These are phyloP conservation scores for Neotragus pygmaeus DNA, from an alignment of 2,113 vertebrate species.

Conservation along the genomic window DNA sequence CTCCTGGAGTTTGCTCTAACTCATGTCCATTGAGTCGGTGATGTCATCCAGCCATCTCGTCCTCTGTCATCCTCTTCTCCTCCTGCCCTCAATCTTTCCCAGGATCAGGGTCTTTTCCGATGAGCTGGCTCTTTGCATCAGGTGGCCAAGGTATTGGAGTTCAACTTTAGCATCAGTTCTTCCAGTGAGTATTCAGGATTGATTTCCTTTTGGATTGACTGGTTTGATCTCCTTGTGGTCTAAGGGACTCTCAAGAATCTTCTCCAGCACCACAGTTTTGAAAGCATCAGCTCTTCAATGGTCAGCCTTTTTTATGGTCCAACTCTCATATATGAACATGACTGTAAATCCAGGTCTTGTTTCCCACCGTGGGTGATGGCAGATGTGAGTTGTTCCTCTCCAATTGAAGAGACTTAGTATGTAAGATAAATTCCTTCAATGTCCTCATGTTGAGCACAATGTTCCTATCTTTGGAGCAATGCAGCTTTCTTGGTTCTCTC, in stretches of 20 bases:
- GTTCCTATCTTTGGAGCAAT: neutral
- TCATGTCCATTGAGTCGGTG: neutral
- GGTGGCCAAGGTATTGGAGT: neutral
- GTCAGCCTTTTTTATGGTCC: neutral
- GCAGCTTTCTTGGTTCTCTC: neutral
- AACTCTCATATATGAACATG: neutral
- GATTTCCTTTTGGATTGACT: neutral
- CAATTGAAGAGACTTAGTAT: neutral
- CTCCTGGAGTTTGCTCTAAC: neutral
- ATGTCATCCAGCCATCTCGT: neutral
- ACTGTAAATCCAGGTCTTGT: neutral
- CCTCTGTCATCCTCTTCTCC: neutral
- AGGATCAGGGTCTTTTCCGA: neutral
- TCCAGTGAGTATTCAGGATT: neutral
- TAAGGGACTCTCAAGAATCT: neutral
- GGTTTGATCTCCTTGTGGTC: neutral
- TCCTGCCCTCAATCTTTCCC: neutral
- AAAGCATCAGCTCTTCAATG: neutral
- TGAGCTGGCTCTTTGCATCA: neutral
- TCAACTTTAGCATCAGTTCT: neutral
- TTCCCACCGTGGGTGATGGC: neutral
- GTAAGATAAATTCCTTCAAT: neutral
- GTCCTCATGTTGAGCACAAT: neutral
- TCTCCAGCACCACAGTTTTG: neutral
- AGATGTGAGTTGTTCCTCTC: neutral